Base-by-base conservation (phyloP, 2,888 invertebrate genomes). In the Tipula helvola region DNA sequence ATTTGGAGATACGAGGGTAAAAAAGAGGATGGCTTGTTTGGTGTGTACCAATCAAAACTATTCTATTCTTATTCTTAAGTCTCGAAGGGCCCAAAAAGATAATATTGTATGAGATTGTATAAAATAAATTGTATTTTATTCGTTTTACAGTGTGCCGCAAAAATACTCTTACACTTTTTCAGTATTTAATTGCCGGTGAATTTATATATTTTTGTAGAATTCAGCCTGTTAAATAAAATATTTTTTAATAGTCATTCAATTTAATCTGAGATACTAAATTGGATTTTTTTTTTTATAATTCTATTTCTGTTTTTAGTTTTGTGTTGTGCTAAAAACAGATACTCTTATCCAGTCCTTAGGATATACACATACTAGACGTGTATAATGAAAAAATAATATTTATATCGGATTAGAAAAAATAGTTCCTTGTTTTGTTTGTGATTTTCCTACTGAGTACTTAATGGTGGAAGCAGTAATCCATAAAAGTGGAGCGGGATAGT, bases 181-280 rank as follows among this genome's bases (percentile, higher is more conserved):
- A 52, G 13, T 13, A n/a, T 52, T 7, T 44, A 52, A 4, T n/a
- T 52, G n/a, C 39, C 28, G 2, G 28, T 28, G 10, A 12, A 16
- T 44, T 10, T 52, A n/a, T 4, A 39, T 44, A 44, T 52, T 52
- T 4, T 39, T 71, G 28, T 10, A 71, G 28, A 71, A 71, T 71
- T 3, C 71, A 71, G 71, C 8, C 71, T 18, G 18, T 71, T 71
- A 71, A 71, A 71, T 71, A 71, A 39, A 52, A 71, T 71, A 71
- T 71, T 71, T 71, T 71, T 71, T 71, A 71, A 71, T 71, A 71
- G 71, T 71, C 71, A 71, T 71, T 71, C 71, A 71, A 71, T 71
- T 71, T 71, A 71, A 71, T 71, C 71, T 71, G 28, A 71, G 28
- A 71, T 28, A 71, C 71, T 71, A 71, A 71, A 71, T 71, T 71